phyloP scores from a whole-genome alignment of 1,140 invertebrate genomes.

The Chrysoperla carnea region DNA sequence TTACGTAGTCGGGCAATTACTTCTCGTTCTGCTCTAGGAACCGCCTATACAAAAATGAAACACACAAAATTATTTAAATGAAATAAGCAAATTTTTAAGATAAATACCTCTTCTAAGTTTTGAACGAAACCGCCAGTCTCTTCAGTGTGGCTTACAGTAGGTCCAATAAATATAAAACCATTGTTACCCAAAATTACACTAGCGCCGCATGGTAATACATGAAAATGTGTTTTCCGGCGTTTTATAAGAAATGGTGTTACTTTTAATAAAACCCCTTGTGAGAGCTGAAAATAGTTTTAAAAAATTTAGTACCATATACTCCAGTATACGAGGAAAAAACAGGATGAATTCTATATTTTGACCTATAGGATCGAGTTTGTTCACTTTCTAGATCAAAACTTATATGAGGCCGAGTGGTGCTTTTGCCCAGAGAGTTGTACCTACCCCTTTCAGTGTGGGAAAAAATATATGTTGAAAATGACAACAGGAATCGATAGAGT shows the following conservation, averaged over 20 bases:
- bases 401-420: too few species aligned
- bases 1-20: conserved; percentile 76
- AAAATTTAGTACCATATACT: too few species aligned
- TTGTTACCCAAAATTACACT: conserved; percentile 92
- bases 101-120: conserved; percentile 46
- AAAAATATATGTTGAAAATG: too few species aligned
- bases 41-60: conserved; percentile 28
- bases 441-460: too few species aligned
- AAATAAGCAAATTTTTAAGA: background rate
- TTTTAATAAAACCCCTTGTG: conserved; percentile 78
- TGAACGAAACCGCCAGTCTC: conserved; percentile 63
- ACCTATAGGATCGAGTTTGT: too few species aligned
- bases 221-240: conserved; percentile 90
- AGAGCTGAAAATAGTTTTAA: conserved; percentile 28
- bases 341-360: too few species aligned
- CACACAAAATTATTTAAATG: background rate
- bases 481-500: too few species aligned
- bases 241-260: conserved; percentile 88
- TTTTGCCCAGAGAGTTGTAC: too few species aligned
- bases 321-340: too few species aligned
- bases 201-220: conserved; percentile 77
- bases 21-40: conserved; percentile 54
- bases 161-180: conserved; percentile 90
- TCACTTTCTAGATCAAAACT: too few species aligned
- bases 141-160: conserved; percentile 40